Evolutionary conservation across 2,113 vertebrate species (phyloP).

Genomic region (mouse (Mus musculus)): DNA sequence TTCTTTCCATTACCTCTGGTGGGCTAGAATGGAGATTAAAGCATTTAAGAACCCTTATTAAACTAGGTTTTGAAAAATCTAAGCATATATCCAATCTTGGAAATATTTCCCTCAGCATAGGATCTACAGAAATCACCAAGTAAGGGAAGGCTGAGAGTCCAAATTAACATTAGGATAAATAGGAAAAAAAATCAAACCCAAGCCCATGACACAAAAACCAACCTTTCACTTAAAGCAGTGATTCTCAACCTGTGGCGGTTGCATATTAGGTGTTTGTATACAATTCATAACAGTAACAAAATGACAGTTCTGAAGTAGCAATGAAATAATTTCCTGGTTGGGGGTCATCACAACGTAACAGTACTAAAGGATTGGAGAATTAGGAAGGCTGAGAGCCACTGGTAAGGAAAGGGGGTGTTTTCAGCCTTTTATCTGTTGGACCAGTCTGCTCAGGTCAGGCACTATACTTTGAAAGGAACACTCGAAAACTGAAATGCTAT

Average conservation of each 20-base stretch:
- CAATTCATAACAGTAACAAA: not conserved
- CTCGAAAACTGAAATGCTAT: not conserved
- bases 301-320: not conserved
- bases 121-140: not conserved
- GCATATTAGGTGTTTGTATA: not conserved
- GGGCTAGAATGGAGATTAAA: too few species aligned
- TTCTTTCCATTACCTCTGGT: too few species aligned
- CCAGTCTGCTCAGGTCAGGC: not conserved
- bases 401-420: not conserved
- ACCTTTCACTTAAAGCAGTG: not conserved
- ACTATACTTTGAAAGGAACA: not conserved
- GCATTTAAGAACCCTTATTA: too few species aligned
- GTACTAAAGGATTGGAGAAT: not conserved
- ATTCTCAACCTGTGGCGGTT: not conserved
- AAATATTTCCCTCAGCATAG: not conserved
- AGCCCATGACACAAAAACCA: not conserved
- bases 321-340: not conserved
- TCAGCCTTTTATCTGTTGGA: not conserved
- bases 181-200: not conserved
- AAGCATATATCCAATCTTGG: not conserved
- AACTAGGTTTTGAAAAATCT: too few species aligned
- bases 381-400: not conserved
- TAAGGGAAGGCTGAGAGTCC: not conserved
- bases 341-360: not conserved
- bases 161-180: not conserved